Evolutionary conservation across 2,797 vertebrate species (phyloP).

Genomic region (Alexandromys oeconomus): DNA sequence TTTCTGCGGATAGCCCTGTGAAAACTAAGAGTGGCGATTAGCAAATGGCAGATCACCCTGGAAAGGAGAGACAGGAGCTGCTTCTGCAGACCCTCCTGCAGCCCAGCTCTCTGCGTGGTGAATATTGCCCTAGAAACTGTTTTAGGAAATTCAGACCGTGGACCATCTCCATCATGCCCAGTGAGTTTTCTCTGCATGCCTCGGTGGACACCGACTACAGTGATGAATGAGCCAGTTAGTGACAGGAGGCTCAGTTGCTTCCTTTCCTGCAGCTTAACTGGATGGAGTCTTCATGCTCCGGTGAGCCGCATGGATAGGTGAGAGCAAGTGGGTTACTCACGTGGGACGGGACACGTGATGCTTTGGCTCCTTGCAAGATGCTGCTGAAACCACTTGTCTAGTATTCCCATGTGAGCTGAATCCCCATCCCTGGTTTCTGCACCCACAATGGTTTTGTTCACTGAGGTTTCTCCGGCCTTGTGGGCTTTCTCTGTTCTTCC

Average conservation of each 20-base stretch:
- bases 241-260: neutral
- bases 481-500: neutral
- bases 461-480: neutral
- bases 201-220: neutral
- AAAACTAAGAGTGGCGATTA: conserved; percentile 7
- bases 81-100: neutral
- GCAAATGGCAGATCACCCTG: neutral
- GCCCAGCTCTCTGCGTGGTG: neutral
- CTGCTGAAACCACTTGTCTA: neutral
- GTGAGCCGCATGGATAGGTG: neutral
- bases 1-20: neutral
- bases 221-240: neutral
- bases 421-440: neutral
- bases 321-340: neutral
- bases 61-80: neutral
- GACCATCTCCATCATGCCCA: neutral
- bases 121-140: conserved; percentile 11
- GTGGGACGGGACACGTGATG: neutral
- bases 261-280: neutral
- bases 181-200: neutral
- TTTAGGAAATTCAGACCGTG: neutral
- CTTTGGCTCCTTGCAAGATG: neutral
- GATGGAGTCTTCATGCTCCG: neutral
- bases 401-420: neutral
- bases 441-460: neutral